Base-by-base conservation (phyloP, 2,888 invertebrate species). In the Chaetogeoica ovagalla region DNA sequence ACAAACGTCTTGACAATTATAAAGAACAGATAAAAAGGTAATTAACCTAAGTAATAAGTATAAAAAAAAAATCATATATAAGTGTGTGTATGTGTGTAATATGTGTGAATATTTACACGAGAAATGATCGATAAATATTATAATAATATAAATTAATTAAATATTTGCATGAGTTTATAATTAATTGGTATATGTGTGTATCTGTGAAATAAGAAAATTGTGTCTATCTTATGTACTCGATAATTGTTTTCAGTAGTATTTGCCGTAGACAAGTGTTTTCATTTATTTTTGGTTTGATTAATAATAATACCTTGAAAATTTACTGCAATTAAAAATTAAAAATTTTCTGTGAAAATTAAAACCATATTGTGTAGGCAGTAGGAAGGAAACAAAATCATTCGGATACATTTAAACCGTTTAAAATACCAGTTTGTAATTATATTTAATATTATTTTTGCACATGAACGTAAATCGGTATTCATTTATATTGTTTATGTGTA, bases 91-190 rank as follows among this genome's bases (percentile, higher is more conserved):
- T 70, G 37, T n/a, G 37, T 57, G 37, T 57, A 21, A 21, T 43
- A 43, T n/a, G 15, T 59, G 37, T 9, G 57, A 60, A 60, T 71
- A 71, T 43, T n/a, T 11, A 23, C 65, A 11, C 15, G 19, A 73
- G n/a, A 60, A 71, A 71, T 43, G 21, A 43, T 71, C 43, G 43
- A 43, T 43, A 71, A 71, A 71, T 57, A 59, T 70, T 39, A 57
- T 23, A 23, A 7, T 43, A 43, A 60, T 30, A 60, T 30, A 43
- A 59, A 39, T 11, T 43, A 71, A 71, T 71, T 71, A 59, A 59
- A 43, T 71, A 60, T 71, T 71, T 59, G 23, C 59, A 23, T 23
- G 71, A 43, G 43, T 69, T 69, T 48, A 3, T 11, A 13, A 48
- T 48, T 48, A 13, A 48, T 48, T 37, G 39, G 43, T 71, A 1